These are phyloP conservation scores for Dasyornis broadbenti DNA, from an alignment of 2,113 vertebrate genomes.

Conservation along the genomic window DNA sequence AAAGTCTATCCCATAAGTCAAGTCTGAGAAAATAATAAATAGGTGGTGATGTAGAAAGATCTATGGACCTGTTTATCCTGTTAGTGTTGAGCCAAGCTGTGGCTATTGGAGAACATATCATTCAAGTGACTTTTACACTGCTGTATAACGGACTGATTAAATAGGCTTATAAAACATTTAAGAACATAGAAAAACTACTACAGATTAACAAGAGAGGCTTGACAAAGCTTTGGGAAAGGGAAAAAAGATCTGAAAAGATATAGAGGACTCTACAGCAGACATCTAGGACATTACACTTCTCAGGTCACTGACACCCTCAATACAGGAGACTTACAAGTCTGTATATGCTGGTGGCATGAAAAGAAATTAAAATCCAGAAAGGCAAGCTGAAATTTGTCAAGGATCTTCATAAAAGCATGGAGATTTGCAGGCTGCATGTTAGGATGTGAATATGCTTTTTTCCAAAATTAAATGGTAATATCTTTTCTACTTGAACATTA, in stretches of 20 bases:
- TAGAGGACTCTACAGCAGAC: not conserved
- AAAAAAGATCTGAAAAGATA: not conserved
- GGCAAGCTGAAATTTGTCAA: not conserved
- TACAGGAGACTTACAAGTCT: not conserved
- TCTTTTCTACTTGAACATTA: not conserved
- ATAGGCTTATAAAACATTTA: constrained; percentile 3
- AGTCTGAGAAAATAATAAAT: not conserved
- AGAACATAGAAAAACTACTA: not conserved
- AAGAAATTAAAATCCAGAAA: not conserved
- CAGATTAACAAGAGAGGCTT: not conserved
- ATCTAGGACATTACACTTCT: not conserved
- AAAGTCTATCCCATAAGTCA: not conserved
- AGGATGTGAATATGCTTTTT: not conserved
- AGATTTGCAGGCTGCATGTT: not conserved
- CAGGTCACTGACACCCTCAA: not conserved
- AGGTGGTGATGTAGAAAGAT: not conserved
- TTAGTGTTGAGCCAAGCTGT: not conserved
- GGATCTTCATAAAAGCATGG: not conserved
- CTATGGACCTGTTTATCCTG: not conserved
- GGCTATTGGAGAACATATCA: not conserved
- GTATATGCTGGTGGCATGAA: not conserved
- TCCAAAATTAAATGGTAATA: not conserved
- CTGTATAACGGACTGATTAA: constrained; percentile 2
- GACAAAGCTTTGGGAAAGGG: not conserved
- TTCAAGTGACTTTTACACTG: constrained; percentile 8